Base-by-base conservation (phyloP, 2,113 vertebrate genomes). In the Scophthalmus maximus region DNA sequence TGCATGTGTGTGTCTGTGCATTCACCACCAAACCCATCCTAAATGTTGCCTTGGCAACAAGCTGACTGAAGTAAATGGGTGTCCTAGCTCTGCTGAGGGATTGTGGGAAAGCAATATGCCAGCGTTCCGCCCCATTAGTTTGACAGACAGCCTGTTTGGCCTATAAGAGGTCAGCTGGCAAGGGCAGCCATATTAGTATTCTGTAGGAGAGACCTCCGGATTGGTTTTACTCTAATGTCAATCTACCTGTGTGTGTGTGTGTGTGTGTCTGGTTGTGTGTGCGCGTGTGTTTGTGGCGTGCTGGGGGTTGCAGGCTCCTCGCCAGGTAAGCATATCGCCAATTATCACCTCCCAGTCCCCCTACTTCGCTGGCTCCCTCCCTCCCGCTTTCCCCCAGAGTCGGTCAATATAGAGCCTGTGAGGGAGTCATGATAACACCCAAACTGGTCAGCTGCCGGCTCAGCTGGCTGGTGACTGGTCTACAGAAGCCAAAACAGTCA, bases 21-120 rank as follows among this genome's bases (percentile, higher is more conserved):
- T 83, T 73, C 76, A 84, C 79, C 64, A 74, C 72, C 50, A 81
- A 77, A 83, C 85, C 85, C 82, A 84, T 89, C 89, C 82, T 85
- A 88, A 92, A 88, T 83, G 89, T 92, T 92, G 89, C 89, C 91
- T 85, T 89, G 91, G 91, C 87, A 92, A 92, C 91, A 90, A 85
- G 91, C 88, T 89, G 88, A 87, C 89, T 89, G 90, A 88, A 89
- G 90, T 91, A 91, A 92, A 91, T 91, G 89, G 88, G 85, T 89
- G 87, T 91, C 88, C 89, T 85, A 66, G 84, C 90, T 87, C 79
- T 86, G 86, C 88, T 86, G 88, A 86, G 84, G 89, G 91, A 89
- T 88, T 91, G 86, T 88, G 86, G 90, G 87, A 85, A 92, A 91
- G 90, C 90, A 91, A 92, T 92, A 92, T 92, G 89, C 91, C 88